Percentiles rank a stretch among this genome's conserved stretches.
These are phyloP conservation scores for Danaus chrysippus DNA, from an alignment of 2,888 invertebrate genomes.

Conservation along the genomic window DNA sequence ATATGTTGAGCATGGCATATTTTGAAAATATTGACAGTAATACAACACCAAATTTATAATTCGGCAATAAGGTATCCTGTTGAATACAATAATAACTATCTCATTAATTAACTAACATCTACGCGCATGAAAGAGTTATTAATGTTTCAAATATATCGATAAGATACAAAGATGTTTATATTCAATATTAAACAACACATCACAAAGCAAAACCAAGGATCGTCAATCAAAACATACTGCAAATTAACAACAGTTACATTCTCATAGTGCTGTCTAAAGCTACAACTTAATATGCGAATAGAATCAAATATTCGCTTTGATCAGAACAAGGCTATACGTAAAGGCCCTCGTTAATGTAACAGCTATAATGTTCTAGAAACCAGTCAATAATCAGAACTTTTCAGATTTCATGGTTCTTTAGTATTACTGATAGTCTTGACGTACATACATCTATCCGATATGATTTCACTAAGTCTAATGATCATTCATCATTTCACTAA, in stretches of 20 bases:
- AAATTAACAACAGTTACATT: background rate
- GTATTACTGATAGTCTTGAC: conserved; percentile 22
- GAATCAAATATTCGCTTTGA: conserved; percentile 8
- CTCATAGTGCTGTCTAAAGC: background rate
- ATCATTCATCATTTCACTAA: too few species aligned
- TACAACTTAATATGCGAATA: background rate
- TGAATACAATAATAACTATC: too few species aligned
- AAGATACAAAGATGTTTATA: too few species aligned
- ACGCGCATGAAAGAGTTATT: too few species aligned
- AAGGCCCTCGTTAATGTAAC: conserved; percentile 13
- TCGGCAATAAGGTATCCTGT: too few species aligned
- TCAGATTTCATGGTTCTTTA: conserved; percentile 43
- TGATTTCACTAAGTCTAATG: conserved; percentile 35
- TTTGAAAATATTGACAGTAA: too few species aligned
- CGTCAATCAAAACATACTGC: background rate
- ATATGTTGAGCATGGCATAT: too few species aligned
- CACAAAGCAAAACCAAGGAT: background rate
- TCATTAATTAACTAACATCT: too few species aligned
- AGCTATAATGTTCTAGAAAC: conserved; percentile 17
- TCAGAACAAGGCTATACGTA: conserved; percentile 12
- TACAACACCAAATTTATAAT: too few species aligned
- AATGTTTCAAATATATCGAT: too few species aligned
- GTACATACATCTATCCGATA: conserved; percentile 25
- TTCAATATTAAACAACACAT: background rate
- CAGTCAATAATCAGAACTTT: conserved; percentile 36